phyloP scores from a whole-genome alignment of 2,888 invertebrate genomes.

The Amphipyra berbera region DNA sequence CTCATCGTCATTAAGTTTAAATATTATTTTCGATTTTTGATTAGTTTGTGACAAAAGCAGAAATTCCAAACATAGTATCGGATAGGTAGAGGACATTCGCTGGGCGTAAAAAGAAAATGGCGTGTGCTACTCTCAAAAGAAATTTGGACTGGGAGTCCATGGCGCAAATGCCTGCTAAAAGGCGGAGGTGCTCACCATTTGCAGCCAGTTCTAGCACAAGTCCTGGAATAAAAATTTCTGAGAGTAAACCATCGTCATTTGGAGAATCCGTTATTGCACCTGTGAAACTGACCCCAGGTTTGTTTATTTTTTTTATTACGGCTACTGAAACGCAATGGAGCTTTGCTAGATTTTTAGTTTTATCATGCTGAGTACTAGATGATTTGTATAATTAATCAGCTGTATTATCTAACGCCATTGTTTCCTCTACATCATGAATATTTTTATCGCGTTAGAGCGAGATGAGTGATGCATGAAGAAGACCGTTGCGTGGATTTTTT shows the following conservation, averaged over 20 bases:
- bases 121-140: slow-evolving; percentile 99
- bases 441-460: slow-evolving; percentile 85
- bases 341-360: slow-evolving; percentile 9
- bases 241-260: slow-evolving; percentile 93
- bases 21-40: slow-evolving; percentile 78
- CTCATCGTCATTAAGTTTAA: slow-evolving; percentile 68
- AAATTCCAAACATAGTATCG: slow-evolving; percentile 71
- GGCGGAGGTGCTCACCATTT: slow-evolving; percentile 97
- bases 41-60: slow-evolving; percentile 73
- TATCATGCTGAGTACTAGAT: slow-evolving; percentile 4
- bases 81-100: slow-evolving; percentile 84
- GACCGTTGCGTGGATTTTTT: slow-evolving; percentile 81
- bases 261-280: slow-evolving; percentile 93
- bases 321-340: slow-evolving; percentile 11
- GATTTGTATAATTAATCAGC: slow-evolving; percentile 67
- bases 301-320: slow-evolving; percentile 81
- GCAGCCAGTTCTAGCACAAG: slow-evolving; percentile 90
- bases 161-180: slow-evolving; percentile 95
- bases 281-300: slow-evolving; percentile 96
- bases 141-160: slow-evolving; percentile 98
- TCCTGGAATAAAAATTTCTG: slow-evolving; percentile 86
- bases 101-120: slow-evolving; percentile 95
- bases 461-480: slow-evolving; percentile 79
- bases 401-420: slow-evolving; percentile 82
- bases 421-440: slow-evolving; percentile 82